Conservation (phyloP, 2,797 vertebrate genomes). For the Alca torda region DNA sequence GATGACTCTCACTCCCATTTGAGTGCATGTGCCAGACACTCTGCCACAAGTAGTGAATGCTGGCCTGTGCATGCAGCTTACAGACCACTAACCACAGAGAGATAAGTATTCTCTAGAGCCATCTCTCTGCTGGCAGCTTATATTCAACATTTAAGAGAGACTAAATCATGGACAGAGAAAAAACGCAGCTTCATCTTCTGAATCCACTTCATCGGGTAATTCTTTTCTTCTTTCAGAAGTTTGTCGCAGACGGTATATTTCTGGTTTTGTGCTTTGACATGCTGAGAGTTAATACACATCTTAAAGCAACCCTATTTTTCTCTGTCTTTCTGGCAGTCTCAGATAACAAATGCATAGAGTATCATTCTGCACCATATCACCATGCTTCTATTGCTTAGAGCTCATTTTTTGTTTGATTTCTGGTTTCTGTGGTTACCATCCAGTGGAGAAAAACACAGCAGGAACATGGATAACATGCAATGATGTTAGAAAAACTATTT, state of each 20-base stretch:
- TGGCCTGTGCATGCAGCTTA: neutral
- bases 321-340: neutral
- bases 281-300: neutral
- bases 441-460: neutral
- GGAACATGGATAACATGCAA: neutral
- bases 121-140: neutral
- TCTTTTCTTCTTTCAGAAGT: neutral
- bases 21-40: neutral
- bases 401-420: neutral
- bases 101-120: neutral
- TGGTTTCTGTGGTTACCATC: slow-evolving; percentile 8
- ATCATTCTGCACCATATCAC: neutral
- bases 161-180: neutral
- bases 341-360: neutral
- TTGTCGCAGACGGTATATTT: neutral
- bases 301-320: neutral
- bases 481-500: neutral
- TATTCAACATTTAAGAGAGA: neutral
- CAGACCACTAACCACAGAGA: neutral
- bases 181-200: neutral
- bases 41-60: neutral
- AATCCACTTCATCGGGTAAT: neutral
- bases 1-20: neutral
- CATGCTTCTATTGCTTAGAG: neutral
- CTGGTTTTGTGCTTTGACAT: neutral